Base-by-base conservation (phyloP, 2,888 invertebrate genomes). In the Amphipoea lucens region DNA sequence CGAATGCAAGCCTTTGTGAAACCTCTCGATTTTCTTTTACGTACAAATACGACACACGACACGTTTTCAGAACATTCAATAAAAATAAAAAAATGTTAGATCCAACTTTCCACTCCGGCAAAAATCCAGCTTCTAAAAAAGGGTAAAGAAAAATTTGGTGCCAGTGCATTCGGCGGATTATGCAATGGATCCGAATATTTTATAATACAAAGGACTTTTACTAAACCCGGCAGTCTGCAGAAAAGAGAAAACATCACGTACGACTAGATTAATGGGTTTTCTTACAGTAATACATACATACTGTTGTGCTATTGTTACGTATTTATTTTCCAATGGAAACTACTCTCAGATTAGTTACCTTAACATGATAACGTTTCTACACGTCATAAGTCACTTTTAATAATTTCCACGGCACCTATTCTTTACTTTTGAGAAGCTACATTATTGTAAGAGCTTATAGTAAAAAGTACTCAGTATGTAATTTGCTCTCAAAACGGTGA, bases 221-320 rank as follows among this genome's bases (percentile, higher is more conserved):
- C 48, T 68, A 63, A 57, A 42, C 14, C 9, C 14, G 2, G 17
- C 20, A 57, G 62, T 68, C 71, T 72, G 57, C 63, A n/a, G 29
- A 68, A 84, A 48, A 72, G 63, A 79, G n/a, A 63, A 84, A 84
- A 84, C 80, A 57, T 79, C 82, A 82, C 82, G 82, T 84, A 48
- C 84, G 23, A 17, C 42, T 51, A 57, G 40, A 71, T 78, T 62
- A 72, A 63, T n/a, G 23, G 42, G 45, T 78, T 70, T 54, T 66
- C 42, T 36, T 36, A 63, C n/a, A 36, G 66, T 57, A 63, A 71
- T 54, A 40, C 62, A 67, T 62, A 57, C 48, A 57, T 36, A 67
- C 11, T 57, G 54, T 45, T 79, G 48, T 20, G 12, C 5, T 72
- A 29, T 62, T 78, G 29, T 63, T 68, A 45, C 17, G 7, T 57